Evolutionary conservation across 2,888 invertebrate species (phyloP), one percentile per base, ranked within the genome.

Genomic region (Thera britannica): DNA sequence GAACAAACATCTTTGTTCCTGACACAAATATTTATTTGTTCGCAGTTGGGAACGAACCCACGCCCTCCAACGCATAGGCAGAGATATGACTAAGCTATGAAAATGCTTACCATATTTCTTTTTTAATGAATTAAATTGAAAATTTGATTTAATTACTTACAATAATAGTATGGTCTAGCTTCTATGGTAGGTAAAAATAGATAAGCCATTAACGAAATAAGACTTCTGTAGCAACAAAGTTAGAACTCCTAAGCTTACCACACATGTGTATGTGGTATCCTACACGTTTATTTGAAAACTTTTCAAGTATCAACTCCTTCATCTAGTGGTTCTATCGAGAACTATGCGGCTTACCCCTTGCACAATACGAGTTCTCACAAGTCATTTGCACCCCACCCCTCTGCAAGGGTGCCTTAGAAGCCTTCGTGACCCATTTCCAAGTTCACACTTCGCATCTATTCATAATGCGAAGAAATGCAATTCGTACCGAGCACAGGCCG

Each of bases 401-500:
- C 74, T 75, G 69, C 69, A 76, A 76, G 74, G 70, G 72, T 71
- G 76, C 74, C 77, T 75, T 68, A 79, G 83, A 79, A 76, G 80
- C 78, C 80, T 81, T 80, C 83, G 80, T 86, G 88, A 88, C 89
- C 88, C 68, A 88, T 75, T 84, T 88, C 71, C 77, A 71, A 82
- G 78, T 84, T 81, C 82, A 78, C 79, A 83, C 82, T 83, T 81
- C 68, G 71, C 74, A 74, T 79, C 76, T 73, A 78, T 80, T 77
- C 79, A 77, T 74, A 65, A 76, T 48, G 70, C 63, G 59, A 56
- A 62, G 72, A 76, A 74, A 73, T 74, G 75, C 74, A 72, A 71
- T 69, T 72, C 70, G 70, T 71, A 70, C 51, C 71, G 70, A 71
- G 65, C 48, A 48, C 23, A 38, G 23, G 55, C 34, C 34, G 36